Evolutionary conservation across 2,797 vertebrate genomes (phyloP).

Genomic region (Phoebastria nigripes): DNA sequence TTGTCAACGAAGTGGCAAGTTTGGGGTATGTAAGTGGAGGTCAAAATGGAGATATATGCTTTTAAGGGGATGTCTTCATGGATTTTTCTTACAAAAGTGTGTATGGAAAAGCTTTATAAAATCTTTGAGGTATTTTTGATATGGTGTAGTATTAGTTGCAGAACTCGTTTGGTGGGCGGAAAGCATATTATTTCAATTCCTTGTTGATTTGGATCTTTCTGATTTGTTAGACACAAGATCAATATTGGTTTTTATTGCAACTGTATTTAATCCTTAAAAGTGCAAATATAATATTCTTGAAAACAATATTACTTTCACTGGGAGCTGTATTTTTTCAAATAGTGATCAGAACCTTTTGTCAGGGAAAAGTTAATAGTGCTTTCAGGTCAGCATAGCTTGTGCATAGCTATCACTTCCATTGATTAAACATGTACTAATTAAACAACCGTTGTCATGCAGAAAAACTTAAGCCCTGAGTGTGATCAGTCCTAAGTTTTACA

Average conservation of each 20-base stretch:
- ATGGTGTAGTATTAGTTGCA: not conserved
- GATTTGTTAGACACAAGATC: not conserved
- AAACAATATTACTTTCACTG: not conserved
- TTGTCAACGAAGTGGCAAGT: not conserved
- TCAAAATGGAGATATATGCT: not conserved
- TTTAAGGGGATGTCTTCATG: not conserved
- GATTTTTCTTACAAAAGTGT: not conserved
- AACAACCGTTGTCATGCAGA: not conserved
- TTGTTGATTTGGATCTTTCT: not conserved
- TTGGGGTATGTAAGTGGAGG: not conserved
- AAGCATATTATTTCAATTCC: not conserved
- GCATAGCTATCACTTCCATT: not conserved
- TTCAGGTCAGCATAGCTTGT: not conserved
- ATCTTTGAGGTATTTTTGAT: not conserved
- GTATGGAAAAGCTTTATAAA: not conserved
- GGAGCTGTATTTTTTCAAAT: not conserved
- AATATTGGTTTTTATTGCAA: not conserved
- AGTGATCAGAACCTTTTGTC: not conserved
- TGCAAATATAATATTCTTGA: not conserved
- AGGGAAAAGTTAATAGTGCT: not conserved
- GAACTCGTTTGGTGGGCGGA: not conserved
- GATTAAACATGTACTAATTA: not conserved
- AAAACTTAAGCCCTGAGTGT: not conserved
- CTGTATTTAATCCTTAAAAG: not conserved
- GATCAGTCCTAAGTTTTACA: not conserved